These are phyloP conservation scores for Triplophysa rosa DNA, from an alignment of 2,113 vertebrate genomes.

Conservation along the genomic window DNA sequence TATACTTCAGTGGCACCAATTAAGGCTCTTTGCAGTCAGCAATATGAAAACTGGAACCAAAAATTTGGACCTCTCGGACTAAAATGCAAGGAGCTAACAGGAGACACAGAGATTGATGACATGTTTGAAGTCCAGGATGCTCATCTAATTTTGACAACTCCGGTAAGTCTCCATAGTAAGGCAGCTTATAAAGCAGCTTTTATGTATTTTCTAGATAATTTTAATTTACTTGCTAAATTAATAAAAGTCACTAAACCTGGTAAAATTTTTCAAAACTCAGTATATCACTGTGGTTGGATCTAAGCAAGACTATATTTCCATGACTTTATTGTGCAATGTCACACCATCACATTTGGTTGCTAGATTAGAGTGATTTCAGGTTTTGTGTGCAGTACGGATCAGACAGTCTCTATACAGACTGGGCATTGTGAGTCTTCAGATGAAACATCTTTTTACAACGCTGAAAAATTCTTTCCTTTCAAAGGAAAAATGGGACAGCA, in stretches of 20 bases:
- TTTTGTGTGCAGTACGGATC: too few species aligned
- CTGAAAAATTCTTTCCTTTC: constrained; percentile 14
- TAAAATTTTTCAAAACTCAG: too few species aligned
- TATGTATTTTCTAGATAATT: too few species aligned
- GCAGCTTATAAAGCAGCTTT: too few species aligned
- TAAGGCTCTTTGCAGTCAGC: constrained; percentile 95
- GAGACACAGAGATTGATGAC: constrained; percentile 93
- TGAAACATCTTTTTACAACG: background rate
- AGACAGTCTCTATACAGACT: background rate
- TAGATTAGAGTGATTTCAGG: too few species aligned
- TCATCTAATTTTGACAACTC: constrained; percentile 95
- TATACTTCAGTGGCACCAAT: constrained; percentile 89
- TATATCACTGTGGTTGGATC: background rate
- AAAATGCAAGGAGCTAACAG: constrained; percentile 93
- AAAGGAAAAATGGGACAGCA: constrained; percentile 98
- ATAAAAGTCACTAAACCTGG: too few species aligned
- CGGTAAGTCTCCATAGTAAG: constrained; percentile 78
- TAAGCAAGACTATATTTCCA: too few species aligned
- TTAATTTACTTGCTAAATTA: too few species aligned
- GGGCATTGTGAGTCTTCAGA: background rate
- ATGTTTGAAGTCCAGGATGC: constrained; percentile 96
- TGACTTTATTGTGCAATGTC: too few species aligned
- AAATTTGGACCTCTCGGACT: constrained; percentile 93
- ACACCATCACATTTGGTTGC: too few species aligned
- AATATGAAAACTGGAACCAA: constrained; percentile 91